Percentiles rank a stretch among this genome's conserved stretches.
Evolutionary conservation across 2,113 vertebrate species (phyloP).

Genomic region (Symphodus melops): DNA sequence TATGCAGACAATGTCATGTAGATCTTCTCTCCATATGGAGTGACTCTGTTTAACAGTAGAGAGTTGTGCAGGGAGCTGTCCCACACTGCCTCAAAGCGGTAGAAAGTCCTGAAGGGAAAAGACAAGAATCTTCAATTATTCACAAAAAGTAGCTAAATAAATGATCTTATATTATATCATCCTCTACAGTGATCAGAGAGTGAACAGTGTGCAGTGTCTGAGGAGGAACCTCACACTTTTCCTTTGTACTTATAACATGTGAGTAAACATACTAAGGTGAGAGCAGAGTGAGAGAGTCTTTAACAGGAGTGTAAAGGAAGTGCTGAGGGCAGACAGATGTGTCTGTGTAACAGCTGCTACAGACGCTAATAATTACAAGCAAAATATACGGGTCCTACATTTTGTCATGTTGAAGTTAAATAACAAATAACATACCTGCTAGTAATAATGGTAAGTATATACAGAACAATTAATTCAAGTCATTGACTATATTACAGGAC

Average conservation of each 20-base stretch:
- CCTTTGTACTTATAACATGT: slow-evolving; percentile 17
- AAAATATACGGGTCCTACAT: neutral
- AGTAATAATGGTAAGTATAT: neutral
- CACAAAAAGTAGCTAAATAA: neutral
- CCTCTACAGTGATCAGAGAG: neutral
- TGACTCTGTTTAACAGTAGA: slow-evolving; percentile 95
- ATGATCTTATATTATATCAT: neutral
- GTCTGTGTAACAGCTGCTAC: neutral
- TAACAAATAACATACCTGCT: neutral
- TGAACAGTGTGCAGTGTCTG: slow-evolving; percentile 20
- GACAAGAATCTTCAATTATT: neutral
- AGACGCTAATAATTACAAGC: neutral
- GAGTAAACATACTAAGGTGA: slow-evolving; percentile 49
- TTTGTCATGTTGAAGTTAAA: neutral
- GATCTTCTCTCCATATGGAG: slow-evolving; percentile 97
- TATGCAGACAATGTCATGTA: slow-evolving; percentile 98
- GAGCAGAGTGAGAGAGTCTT: slow-evolving; percentile 17
- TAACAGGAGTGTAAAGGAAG: slow-evolving; percentile 25
- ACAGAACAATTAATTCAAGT: neutral
- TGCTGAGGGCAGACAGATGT: neutral
- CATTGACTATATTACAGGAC: neutral
- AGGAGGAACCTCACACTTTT: slow-evolving; percentile 23
- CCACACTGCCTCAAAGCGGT: slow-evolving; percentile 98
- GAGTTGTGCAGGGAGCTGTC: slow-evolving; percentile 99
- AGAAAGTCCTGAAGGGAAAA: slow-evolving; percentile 88